phyloP scores from a whole-genome alignment of 1,140 invertebrate genomes.

The Pseudomyrmex dendroicus region DNA sequence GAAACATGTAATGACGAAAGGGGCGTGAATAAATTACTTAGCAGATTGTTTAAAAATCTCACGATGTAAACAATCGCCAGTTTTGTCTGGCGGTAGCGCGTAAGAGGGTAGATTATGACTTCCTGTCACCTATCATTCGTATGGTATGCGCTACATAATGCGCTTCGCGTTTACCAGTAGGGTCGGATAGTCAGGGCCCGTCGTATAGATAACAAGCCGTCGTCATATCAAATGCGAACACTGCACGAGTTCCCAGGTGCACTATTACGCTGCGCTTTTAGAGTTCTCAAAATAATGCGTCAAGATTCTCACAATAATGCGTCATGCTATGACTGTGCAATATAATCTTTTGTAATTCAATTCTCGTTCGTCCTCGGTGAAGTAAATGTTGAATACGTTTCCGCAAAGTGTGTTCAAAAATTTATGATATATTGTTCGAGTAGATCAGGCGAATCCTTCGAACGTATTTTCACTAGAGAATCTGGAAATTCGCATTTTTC shows the following conservation, averaged over 20 bases:
- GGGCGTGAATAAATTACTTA: slow-evolving; percentile 55
- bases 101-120: slow-evolving; percentile 65
- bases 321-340: slow-evolving; percentile 14
- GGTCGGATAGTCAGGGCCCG: slow-evolving; percentile 53
- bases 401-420: too few species aligned
- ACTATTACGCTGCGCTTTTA: slow-evolving; percentile 14
- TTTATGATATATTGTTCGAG: too few species aligned
- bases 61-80: slow-evolving; percentile 57
- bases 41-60: slow-evolving; percentile 56
- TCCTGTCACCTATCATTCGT: slow-evolving; percentile 71
- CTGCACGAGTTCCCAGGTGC: slow-evolving; percentile 65
- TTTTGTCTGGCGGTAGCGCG: slow-evolving; percentile 26
- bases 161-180: slow-evolving; percentile 13
- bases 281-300: slow-evolving; percentile 33
- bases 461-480: too few species aligned
- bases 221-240: slow-evolving; percentile 61
- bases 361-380: too few species aligned
- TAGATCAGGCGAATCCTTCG: too few species aligned
- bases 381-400: too few species aligned
- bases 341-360: neutral
- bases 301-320: slow-evolving; percentile 43
- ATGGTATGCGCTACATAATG: slow-evolving; percentile 41
- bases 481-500: neutral
- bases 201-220: slow-evolving; percentile 58
- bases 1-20: slow-evolving; percentile 19